Conservation (phyloP, 2,797 vertebrate genomes). For the Synanceia verrucosa region DNA sequence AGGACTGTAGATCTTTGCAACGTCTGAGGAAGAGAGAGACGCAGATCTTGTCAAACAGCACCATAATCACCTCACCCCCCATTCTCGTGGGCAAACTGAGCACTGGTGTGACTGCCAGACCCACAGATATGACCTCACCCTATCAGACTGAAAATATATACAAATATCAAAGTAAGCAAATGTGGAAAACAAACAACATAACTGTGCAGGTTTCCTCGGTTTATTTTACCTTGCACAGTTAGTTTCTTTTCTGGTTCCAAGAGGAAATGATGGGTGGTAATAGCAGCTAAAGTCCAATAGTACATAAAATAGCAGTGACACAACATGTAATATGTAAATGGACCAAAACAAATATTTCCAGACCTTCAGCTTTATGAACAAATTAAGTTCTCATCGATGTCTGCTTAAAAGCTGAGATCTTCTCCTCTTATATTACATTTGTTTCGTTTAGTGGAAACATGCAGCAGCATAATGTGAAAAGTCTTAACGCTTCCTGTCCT, state of each 20-base stretch:
- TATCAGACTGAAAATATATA: background rate
- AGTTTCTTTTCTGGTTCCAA: background rate
- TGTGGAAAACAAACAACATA: background rate
- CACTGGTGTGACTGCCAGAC: background rate
- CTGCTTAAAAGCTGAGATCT: background rate
- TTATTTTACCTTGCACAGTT: background rate
- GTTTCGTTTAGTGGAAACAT: background rate
- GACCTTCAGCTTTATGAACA: background rate
- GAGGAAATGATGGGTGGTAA: background rate
- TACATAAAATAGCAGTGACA: background rate
- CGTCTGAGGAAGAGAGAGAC: background rate
- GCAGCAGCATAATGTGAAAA: background rate
- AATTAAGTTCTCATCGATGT: background rate
- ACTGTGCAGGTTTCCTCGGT: background rate
- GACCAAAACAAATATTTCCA: too few species aligned
- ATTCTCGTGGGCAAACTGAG: background rate
- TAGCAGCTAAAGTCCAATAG: background rate
- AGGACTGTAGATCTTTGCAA: background rate
- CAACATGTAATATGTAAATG: too few species aligned
- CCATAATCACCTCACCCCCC: background rate
- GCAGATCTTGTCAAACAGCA: background rate
- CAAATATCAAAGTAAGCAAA: background rate
- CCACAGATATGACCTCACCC: background rate
- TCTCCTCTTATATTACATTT: too few species aligned
- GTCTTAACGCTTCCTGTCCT: background rate